Base-by-base conservation (phyloP, 2,888 invertebrate species). In the Therioaphis trifolii region DNA sequence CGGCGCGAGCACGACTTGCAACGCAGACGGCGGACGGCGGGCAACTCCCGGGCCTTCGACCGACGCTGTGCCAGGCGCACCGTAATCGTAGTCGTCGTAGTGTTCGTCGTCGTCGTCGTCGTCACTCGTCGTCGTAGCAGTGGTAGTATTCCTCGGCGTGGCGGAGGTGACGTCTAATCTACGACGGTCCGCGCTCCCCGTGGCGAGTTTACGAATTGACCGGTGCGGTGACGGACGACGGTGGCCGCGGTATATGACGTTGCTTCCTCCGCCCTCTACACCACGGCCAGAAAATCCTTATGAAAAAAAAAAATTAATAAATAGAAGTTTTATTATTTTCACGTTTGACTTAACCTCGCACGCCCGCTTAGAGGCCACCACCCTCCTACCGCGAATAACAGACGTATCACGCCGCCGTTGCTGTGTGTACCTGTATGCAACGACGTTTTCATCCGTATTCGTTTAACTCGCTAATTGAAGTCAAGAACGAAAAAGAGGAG, bases 11-110 rank as follows among this genome's bases (percentile, higher is more conserved):
- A 11, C 21, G 4, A 58, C 58, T 11, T 7, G 24, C 11, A 24
- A 15, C 15, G 52, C 12, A 24, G 21, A 24, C 58, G 58, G 21
- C 24, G 58, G n/a, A 52, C 52, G 52, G n/a, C 52, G 21, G 24
- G 71, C 71, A 27, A 71, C 71, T 71, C 71, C 71, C 71, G 71
- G 71, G 49, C 69, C 66, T n/a, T 5, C 68, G 18, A 68, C 18
- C 66, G 2, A 12, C 69, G 69, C 9, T 27, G 46, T 46, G 11
- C 21, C 58, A 21, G 24, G 58, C 21, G n/a, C 55, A 55, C 58
- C 15, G 43, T 40, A 21, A 21, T 40, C 71, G 55, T 29, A 35
- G 55, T 74, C n/a, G 35, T 49, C n/a, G 55, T 14, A n/a, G 18
- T 0, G 18, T 21, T n/a, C 7, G 35, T 2, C 15, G 40, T 15